Evolutionary conservation across 2,113 vertebrate genomes (phyloP), one percentile per base, ranked within the genome.

Genomic region (Tympanuchus pallidicinctus): DNA sequence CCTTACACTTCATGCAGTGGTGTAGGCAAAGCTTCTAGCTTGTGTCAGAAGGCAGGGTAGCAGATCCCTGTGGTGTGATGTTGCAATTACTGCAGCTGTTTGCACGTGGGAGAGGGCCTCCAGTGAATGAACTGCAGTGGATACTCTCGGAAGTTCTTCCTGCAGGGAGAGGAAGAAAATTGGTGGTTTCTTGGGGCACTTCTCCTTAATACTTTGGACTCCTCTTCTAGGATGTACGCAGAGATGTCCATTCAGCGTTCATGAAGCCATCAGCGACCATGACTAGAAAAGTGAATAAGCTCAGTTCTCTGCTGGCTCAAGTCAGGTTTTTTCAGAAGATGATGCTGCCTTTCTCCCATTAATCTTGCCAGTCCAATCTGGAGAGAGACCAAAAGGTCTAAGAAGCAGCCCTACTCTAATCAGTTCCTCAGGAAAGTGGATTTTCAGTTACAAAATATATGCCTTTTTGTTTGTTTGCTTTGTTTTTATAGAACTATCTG

Each of bases 391-490:
- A 70, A 65, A 57, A 75, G 38, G 50, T 81, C 50, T 50, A 54
- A 47, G 78, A 77, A 63, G 48, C 45, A 88, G 54, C 21, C 76
- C 42, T 85, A 11, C 76, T 79, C 67, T 1, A 0, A 56, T 32
- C 0, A 0, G 36, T 57, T 84, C 61, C 43, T 77, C 48, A 75
- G 42, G 63, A 82, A 88, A 75, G 40, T 84, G 48, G 34, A 88
- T 90, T 90, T 91, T 77, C 69, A 78, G 27, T 89, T 82, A 60
- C 11, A 79, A 84, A 78, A 75, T 40, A 63, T 5, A n/a, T 65
- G 8, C 10, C 32, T 40, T 78, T 38, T 84, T 30, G 10, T 54
- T 73, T 54, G 30, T 61, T 45, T 50, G 34, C 14, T 59, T 87
- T 87, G 28, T 59, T 88, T 63, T 84, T 63, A 72, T 28, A 73